phyloP scores from a whole-genome alignment of 2,797 vertebrate species.

The Malacoctenus gilli region DNA sequence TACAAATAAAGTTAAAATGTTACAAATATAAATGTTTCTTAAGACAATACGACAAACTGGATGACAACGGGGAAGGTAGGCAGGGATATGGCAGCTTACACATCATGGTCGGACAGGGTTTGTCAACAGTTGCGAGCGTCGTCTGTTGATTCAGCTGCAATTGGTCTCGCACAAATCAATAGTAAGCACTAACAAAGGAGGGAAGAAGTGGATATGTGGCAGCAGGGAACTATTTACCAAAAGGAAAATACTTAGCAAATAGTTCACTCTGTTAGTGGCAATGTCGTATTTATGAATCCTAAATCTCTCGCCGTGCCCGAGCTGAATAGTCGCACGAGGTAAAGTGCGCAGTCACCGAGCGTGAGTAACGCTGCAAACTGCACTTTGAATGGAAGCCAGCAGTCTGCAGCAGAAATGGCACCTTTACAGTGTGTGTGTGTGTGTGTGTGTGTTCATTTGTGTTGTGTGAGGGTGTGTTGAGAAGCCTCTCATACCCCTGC shows the following conservation, averaged over 20 bases:
- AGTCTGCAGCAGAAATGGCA: too few species aligned
- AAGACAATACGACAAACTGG: slow-evolving; percentile 73
- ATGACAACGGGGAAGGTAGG: slow-evolving; percentile 70
- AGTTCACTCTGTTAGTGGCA: slow-evolving; percentile 70
- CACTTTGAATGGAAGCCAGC: slow-evolving; percentile 31
- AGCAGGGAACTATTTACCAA: slow-evolving; percentile 71
- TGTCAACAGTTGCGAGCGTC: slow-evolving; percentile 58
- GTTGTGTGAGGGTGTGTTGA: slow-evolving; percentile 44
- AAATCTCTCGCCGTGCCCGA: slow-evolving; percentile 40
- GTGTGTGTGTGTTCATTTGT: slow-evolving; percentile 34
- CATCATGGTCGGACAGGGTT: slow-evolving; percentile 52
- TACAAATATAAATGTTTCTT: slow-evolving; percentile 85
- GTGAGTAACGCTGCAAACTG: slow-evolving; percentile 42
- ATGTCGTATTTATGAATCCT: slow-evolving; percentile 54
- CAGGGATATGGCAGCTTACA: slow-evolving; percentile 75
- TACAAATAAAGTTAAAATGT: slow-evolving; percentile 82
- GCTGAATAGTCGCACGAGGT: slow-evolving; percentile 61
- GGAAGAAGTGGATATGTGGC: slow-evolving; percentile 67
- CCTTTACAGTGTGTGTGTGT: too few species aligned
- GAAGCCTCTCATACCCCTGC: slow-evolving; percentile 64
- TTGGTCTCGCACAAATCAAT: slow-evolving; percentile 60
- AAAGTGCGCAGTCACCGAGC: slow-evolving; percentile 67
- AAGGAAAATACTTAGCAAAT: slow-evolving; percentile 61
- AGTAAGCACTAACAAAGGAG: slow-evolving; percentile 60
- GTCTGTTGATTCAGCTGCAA: slow-evolving; percentile 61